Base-by-base conservation (phyloP, 2,888 invertebrate genomes). In the Folsomia candida region DNA sequence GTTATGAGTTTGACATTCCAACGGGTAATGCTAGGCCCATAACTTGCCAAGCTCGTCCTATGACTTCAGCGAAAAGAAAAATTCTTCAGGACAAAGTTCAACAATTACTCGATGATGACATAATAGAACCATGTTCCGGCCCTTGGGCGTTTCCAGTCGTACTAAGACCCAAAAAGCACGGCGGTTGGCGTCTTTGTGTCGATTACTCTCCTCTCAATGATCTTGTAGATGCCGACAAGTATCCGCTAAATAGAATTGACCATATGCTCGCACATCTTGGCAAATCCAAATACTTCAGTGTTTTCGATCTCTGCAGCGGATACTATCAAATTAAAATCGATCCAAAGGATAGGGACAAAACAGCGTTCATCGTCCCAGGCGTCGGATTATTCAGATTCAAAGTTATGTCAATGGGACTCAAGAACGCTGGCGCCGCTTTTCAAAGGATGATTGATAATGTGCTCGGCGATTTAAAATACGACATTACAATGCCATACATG, bases 391-490 rank as follows among this genome's bases (percentile, higher is more conserved):
- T 2, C 81, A 80, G 3, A 77, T 81, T 75, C 69, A 26, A 68
- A 27, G 69, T 81, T 2, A 80, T 83, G 80, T 80, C 80, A 4
- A 80, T 82, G 58, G 81, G 81, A 0, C 70, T 82, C 11, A 78
- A 76, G 64, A 81, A 80, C 51, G 78, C 81, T 0, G 81, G 81
- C 1, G 75, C 79, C 0, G 81, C 81, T 0, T 83, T 82, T 68
- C 82, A 82, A 72, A 29, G 82, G 3, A 59, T 80, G 11, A 82
- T 82, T 76, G 79, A 82, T 82, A 25, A 59, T 26, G 63, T 75
- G 2, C 18, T 84, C 9, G 67, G 69, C 25, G 80, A 80, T 4
- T 29, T 80, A 51, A 77, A 80, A 75, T 80, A 80, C 2, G 73
- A 73, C 57, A 51, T 79, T 62, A 74, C 76, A 57, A 79, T 80